A percentile compares a stretch with the other conserved stretches of the same genome.
These are phyloP conservation scores for Sialis lutaria DNA, from an alignment of 2,888 invertebrate genomes.

Conservation along the genomic window DNA sequence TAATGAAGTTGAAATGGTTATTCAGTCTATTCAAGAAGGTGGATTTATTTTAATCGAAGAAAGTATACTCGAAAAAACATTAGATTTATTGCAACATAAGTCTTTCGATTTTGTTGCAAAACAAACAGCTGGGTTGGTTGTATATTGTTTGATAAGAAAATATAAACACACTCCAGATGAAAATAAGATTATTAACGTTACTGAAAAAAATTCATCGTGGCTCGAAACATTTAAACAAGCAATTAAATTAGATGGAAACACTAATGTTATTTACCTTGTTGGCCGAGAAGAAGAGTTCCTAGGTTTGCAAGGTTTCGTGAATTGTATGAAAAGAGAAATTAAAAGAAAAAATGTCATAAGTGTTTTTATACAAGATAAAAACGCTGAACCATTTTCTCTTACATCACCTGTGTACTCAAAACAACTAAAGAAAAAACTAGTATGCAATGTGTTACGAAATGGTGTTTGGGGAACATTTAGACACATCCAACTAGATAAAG, in stretches of 20 bases:
- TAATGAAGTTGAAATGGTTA: no score
- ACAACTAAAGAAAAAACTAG: conserved; percentile 54
- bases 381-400: conserved; percentile 46
- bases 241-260: conserved; percentile 43
- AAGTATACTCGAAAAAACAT: conserved; percentile 13
- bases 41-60: conserved; percentile 19
- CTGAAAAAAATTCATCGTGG: conserved; percentile 61
- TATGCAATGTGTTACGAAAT: conserved; percentile 57
- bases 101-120: conserved; percentile 34
- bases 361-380: conserved; percentile 40
- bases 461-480: conserved; percentile 35
- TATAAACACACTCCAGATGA: conserved; percentile 21
- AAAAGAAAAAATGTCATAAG: conserved; percentile 35
- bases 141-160: conserved; percentile 50
- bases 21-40: conserved; percentile 19
- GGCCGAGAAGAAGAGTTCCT: conserved; percentile 42
- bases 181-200: conserved; percentile 39
- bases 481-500: conserved; percentile 35
- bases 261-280: conserved; percentile 10
- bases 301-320: conserved; percentile 69
- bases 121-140: conserved; percentile 44
- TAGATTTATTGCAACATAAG: no score
- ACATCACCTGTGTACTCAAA: conserved; percentile 43
- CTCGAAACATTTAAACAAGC: conserved; percentile 63
- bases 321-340: conserved; percentile 66